A percentile compares a stretch with the other conserved stretches of the same genome.
Evolutionary conservation across 2,113 vertebrate genomes (phyloP).

Genomic region (Solenodon paradoxus): DNA sequence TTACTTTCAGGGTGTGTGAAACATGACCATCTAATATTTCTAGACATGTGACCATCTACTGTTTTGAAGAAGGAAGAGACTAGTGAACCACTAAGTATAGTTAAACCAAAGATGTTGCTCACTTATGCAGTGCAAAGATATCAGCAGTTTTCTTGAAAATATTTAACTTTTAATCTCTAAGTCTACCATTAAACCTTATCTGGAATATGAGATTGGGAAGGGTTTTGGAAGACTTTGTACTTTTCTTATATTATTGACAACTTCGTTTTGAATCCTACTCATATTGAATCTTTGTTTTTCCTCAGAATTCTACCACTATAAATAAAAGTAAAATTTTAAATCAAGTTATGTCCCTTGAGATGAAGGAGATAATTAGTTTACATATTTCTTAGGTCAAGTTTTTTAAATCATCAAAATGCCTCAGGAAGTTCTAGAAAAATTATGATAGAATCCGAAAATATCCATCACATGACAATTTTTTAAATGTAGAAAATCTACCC

Average conservation of each 20-base stretch:
- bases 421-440: not conserved
- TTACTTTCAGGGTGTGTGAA: slow-evolving; percentile 4
- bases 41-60: not conserved
- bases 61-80: slow-evolving; percentile 23
- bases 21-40: not conserved
- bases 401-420: not conserved
- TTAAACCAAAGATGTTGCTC: not conserved
- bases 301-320: not conserved
- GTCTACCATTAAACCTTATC: not conserved
- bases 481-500: not conserved
- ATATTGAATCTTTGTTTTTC: not conserved
- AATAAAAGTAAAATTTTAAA: not conserved
- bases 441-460: not conserved
- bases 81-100: not conserved
- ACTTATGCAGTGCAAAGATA: not conserved
- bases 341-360: not conserved
- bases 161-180: slow-evolving; percentile 26
- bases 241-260: not conserved
- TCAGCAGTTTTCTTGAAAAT: not conserved
- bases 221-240: not conserved
- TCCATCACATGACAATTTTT: not conserved
- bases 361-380: slow-evolving; percentile 1
- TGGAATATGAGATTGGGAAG: not conserved
- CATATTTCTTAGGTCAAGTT: not conserved
- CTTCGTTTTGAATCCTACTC: not conserved